These are phyloP conservation scores for Camponotus floridanus DNA, from an alignment of 1,140 invertebrate species.

Conservation along the genomic window DNA sequence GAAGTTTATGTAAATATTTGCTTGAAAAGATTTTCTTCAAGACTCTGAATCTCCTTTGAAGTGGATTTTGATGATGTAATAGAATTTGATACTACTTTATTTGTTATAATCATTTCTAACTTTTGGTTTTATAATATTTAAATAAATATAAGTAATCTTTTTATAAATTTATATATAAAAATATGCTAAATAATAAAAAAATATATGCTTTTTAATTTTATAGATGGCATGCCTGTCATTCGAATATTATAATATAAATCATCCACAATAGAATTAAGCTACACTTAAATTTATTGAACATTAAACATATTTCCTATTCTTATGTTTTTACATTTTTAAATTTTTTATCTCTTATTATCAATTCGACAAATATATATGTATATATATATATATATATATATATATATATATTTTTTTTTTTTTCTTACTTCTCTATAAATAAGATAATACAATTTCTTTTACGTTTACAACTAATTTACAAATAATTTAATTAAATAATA, in stretches of 20 bases:
- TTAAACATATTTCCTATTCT: neutral
- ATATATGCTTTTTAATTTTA: neutral
- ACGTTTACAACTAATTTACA: neutral
- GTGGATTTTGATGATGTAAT: neutral
- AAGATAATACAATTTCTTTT: neutral
- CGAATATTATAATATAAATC: neutral
- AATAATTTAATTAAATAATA: neutral
- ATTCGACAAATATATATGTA: neutral
- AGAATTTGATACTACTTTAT: neutral
- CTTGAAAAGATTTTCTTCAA: neutral
- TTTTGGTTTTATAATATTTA: neutral
- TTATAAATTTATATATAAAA: neutral
- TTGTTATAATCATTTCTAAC: neutral
- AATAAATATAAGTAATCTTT: neutral
- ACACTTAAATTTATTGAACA: neutral
- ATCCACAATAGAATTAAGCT: neutral
- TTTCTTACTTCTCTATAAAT: neutral
- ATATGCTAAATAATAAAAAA: neutral
- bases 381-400: neutral
- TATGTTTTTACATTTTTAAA: neutral
- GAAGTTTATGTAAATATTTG: slow-evolving; percentile 33
- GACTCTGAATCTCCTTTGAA: neutral
- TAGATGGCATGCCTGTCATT: neutral
- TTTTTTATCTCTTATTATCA: neutral
- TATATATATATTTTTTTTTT: too few relatives aligned